Evolutionary conservation across 2,113 vertebrate species (phyloP).

Genomic region (Podocnemis expansa): DNA sequence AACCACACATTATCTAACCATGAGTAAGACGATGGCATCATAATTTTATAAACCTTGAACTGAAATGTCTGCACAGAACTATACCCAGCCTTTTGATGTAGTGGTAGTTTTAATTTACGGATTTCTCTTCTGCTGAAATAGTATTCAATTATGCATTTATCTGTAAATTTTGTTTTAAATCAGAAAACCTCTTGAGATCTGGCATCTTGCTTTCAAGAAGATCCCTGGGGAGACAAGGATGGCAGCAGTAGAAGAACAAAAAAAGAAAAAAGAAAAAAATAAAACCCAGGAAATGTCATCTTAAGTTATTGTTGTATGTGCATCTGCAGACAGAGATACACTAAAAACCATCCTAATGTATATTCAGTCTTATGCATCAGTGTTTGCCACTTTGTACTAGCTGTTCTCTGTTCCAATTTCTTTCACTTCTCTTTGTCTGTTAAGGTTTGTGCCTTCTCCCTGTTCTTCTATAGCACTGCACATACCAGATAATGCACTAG

Average conservation of each 20-base stretch:
- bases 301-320: not conserved
- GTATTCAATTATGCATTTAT: slow-evolving; percentile 45
- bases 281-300: slow-evolving; percentile 39
- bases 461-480: not conserved
- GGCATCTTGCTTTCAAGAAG: slow-evolving; percentile 41
- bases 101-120: slow-evolving; percentile 34
- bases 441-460: not conserved
- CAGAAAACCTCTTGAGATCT: slow-evolving; percentile 40
- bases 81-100: slow-evolving; percentile 11
- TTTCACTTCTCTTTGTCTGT: accelerated
- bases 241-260: slow-evolving; percentile 13
- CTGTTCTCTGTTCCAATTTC: not conserved
- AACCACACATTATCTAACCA: not conserved
- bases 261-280: slow-evolving; percentile 45
- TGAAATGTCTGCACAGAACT: not conserved
- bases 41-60: slow-evolving; percentile 40
- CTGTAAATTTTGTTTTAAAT: slow-evolving; percentile 57
- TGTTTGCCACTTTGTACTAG: not conserved
- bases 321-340: not conserved
- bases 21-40: slow-evolving; percentile 10
- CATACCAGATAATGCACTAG: not conserved
- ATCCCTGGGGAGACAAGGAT: slow-evolving; percentile 29
- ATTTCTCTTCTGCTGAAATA: slow-evolving; percentile 36
- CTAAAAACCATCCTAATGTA: not conserved
- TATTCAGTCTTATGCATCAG: not conserved